Base-by-base conservation (phyloP, 1,140 invertebrate genomes). In the Zaprionus ghesquierei region DNA sequence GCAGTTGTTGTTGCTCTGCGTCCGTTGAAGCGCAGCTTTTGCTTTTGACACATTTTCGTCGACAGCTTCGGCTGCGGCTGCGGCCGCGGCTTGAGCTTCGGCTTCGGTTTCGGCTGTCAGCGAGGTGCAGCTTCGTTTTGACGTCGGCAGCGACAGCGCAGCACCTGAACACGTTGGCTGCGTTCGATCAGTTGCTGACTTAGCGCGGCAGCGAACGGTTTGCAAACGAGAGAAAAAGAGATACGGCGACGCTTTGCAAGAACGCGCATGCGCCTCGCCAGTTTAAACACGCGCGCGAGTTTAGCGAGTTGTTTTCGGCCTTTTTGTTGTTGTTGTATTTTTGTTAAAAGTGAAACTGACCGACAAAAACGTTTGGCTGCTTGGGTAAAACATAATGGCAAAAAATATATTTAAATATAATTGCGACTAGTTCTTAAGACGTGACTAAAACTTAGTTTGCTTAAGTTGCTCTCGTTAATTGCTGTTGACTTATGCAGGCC, bases 141-240 rank as follows among this genome's bases (percentile, higher is more conserved):
- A 18, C 25, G 22, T 29, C 9, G 27, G 12, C 18, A 2, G 6
- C 41, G 41, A 20, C 35, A 38, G 35, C 35, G 38, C 35, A 38
- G 64, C 41, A 41, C 46, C 62, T 69, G 53, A 35, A 15, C 35
- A n/a, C n/a, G 31, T 33, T 33, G 12, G 18, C 44, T 62, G 56
- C 66, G 75, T 81, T 86, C 84, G 77, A 84, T 84, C 84, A 84
- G 84, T 87, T 87, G 84, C 77, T 89, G 73, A 70, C 80, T 84
- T 75, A 69, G 55, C 73, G 85, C 84, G 80, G 77, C 85, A 66
- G 84, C 80, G 80, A 75, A 70, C 85, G 80, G 84, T 89, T 87
- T 81, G 59, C 59, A 31, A 65, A 15, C 35, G 31, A 41, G 35
- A 0, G 35, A 41, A 13, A 15, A 5, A 41, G n/a, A 15, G 2